phyloP scores from a whole-genome alignment of 2,797 vertebrate genomes.

The Pampus argenteus region DNA sequence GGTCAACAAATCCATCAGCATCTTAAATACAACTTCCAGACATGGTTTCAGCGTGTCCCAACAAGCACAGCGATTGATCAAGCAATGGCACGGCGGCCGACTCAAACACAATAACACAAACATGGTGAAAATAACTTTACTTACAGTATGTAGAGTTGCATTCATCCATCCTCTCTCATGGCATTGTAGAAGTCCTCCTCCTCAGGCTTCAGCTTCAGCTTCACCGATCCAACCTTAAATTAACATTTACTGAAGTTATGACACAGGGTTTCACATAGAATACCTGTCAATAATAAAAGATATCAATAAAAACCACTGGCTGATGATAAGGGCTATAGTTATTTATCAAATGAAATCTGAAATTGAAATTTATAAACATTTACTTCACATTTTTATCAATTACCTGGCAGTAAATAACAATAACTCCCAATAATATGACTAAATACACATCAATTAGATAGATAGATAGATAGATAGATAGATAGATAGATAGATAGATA shows the following conservation, averaged over 20 bases:
- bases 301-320: too few relatives aligned
- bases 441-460: neutral
- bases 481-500: neutral
- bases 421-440: neutral
- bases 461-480: neutral
- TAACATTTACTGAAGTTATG: neutral
- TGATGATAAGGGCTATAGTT: too few relatives aligned
- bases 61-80: neutral
- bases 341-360: too few relatives aligned
- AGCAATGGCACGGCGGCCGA: neutral
- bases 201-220: neutral
- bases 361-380: too few relatives aligned
- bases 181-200: neutral
- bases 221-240: neutral
- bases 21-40: neutral
- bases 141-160: conserved; percentile 13
- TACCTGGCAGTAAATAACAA: too few relatives aligned
- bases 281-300: too few relatives aligned
- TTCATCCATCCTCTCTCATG: neutral
- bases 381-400: too few relatives aligned
- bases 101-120: neutral
- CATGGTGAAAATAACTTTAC: neutral
- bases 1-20: neutral
- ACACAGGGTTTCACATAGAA: neutral
- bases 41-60: neutral